Base-by-base conservation (phyloP, 2,888 invertebrate genomes). In the Monopis laevigella region DNA sequence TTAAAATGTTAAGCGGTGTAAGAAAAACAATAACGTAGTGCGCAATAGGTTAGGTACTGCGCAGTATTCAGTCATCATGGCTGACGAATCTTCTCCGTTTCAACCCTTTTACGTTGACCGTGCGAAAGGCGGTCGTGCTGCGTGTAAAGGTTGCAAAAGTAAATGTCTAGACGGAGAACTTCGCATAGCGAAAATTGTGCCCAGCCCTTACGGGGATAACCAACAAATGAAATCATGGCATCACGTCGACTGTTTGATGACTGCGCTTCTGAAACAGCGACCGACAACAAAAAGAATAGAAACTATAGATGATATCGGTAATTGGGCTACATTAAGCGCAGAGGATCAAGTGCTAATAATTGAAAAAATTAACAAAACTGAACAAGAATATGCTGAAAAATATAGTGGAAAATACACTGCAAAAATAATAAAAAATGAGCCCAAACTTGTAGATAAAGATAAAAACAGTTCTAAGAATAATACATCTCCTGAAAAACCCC, bases 71-170 rank as follows among this genome's bases (percentile, higher is more conserved):
- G n/a, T 12, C 6, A 50, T 13, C 12, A 65, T 65, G 66, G 39
- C 62, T 14, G 62, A 63, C 26, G 52, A 49, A 40, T 55, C 58
- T 21, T 38, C 28, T 12, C 84, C 85, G 3, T 90, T 88, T 66
- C 45, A 42, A 13, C 84, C 85, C 4, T 91, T 89, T 66, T 84
- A 81, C 42, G 85, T 88, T 7, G 95, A 95, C 51, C 84, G 89
- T 46, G 93, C 93, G 0, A 93, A 93, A 71, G 83, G 87, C 8
- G 90, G 90, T 0, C 82, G 90, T 39, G 90, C 95, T 1, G 85
- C 86, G 10, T 96, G 96, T 59, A 94, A 94, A 65, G 92, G 89
- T 55, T 96, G 95, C 65, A 95, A 94, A 72, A 77, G 84, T 44
- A 88, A 88, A 55, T 89, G 93, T 54, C 84, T 85, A 1, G 84